Evolutionary conservation across 1,140 invertebrate genomes (phyloP).

Genomic region (Drosophila subpulchrella): DNA sequence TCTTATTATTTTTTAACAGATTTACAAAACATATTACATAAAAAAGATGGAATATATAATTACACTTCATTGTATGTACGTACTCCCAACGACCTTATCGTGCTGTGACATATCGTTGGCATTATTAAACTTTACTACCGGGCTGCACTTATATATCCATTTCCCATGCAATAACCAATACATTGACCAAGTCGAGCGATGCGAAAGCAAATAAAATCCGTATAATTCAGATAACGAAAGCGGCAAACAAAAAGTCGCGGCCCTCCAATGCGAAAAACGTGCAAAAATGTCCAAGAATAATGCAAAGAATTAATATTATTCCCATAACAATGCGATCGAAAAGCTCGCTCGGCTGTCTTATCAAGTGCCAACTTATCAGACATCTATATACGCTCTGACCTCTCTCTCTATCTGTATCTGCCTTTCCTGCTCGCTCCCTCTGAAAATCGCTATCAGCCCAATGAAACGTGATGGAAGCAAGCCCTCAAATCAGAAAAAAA

Average conservation of each 20-base stretch:
- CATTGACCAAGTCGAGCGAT: constrained; percentile 7
- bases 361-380: constrained; percentile 41
- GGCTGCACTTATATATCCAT: neutral
- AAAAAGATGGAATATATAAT: no score
- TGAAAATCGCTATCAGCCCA: constrained; percentile 32
- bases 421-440: constrained; percentile 6
- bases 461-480: constrained; percentile 50
- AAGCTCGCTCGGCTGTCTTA: constrained; percentile 34
- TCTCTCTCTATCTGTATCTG: constrained; percentile 3
- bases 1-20: no score
- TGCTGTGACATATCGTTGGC: constrained; percentile 10
- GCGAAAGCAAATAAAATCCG: constrained; percentile 14
- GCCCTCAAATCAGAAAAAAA: constrained; percentile 42
- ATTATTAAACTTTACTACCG: constrained; percentile 19
- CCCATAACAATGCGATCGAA: constrained; percentile 3
- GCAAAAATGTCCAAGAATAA: constrained; percentile 38
- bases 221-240: constrained; percentile 18
- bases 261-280: constrained; percentile 36
- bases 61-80: no score
- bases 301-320: constrained; percentile 6
- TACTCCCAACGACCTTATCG: constrained; percentile 10
- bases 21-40: neutral
- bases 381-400: constrained; percentile 13
- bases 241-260: constrained; percentile 20
- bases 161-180: constrained; percentile 14